Evolutionary conservation across 2,797 vertebrate species (phyloP), one percentile per base, ranked within the genome.

Genomic region (Catostomus latipinnis): DNA sequence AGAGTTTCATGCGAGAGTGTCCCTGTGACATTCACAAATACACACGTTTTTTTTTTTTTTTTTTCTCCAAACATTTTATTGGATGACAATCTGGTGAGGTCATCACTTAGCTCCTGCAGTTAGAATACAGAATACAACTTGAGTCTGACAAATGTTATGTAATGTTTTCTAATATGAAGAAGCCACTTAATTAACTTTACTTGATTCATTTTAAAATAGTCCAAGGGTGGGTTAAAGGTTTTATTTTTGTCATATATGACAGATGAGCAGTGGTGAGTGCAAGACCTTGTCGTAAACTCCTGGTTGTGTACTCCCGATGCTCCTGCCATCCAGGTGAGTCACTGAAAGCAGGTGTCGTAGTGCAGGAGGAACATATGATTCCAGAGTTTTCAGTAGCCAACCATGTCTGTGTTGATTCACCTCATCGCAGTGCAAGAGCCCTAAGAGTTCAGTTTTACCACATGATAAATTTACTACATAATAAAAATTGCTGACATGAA

Each of bases 381-480:
- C 95, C 80, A 99, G 90, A 0, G 98, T 98, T 89, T 95, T 92
- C 72, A 89, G 83, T 85, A 99, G 90, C 96, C 97, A 93, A 4
- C 89, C 90, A 49, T 90, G 89, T 86, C 98, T 94, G 87, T 93
- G 91, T 81, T 77, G 84, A 86, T 98, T 94, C 66, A 93, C 91
- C 81, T 99, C 98, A 61, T 98, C 98, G 90, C 96, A 98, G 62
- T 95, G 96, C 83, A 98, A 91, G 60, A 89, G 86, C 65, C 92
- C 98, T 99, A 89, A 84, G 6, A 6, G 16, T 34, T 8, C 13
- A 65, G 13, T 18, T 49, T 46, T n/a, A 65, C 2, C 62, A 65
- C 43, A 12, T 62, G 74, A 60, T 11, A 49, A 75, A 22, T 34
- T 34, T 34, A 34, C 34, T 34, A 4, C 34, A 34, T 34, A 34